phyloP scores from a whole-genome alignment of 2,113 vertebrate genomes.

The Xiphophorus hellerii region DNA sequence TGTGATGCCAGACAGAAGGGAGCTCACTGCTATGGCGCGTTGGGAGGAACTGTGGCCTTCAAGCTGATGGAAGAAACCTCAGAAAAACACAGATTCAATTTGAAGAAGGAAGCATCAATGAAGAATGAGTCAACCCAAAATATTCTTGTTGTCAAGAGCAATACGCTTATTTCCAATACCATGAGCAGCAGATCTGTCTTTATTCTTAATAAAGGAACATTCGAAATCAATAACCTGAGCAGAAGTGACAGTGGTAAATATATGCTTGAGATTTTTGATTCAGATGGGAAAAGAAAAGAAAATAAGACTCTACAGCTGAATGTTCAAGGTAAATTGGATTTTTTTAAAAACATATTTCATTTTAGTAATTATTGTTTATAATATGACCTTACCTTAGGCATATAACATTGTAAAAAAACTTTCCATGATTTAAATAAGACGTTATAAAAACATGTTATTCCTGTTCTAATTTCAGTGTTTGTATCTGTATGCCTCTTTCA shows the following conservation, averaged over 20 bases:
- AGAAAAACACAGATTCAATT: background rate
- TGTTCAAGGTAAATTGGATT: constrained; percentile 46
- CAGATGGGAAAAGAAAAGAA: no score
- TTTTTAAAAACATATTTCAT: background rate
- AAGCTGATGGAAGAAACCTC: constrained; percentile 16
- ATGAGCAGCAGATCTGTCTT: constrained; percentile 8
- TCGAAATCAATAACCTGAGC: constrained; percentile 31
- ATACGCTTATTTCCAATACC: accelerated
- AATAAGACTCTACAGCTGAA: background rate
- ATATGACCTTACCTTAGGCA: background rate
- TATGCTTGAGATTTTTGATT: background rate
- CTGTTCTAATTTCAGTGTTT: background rate
- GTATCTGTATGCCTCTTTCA: constrained; percentile 18
- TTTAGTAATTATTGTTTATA: background rate
- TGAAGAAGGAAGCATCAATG: background rate
- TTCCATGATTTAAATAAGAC: no score
- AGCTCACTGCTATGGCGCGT: constrained; percentile 50
- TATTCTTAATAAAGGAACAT: constrained; percentile 22
- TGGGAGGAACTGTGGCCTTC: constrained; percentile 52
- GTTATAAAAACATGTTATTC: background rate
- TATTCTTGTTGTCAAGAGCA: accelerated
- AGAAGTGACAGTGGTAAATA: constrained; percentile 39
- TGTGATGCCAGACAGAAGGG: constrained; percentile 46
- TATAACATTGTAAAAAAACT: background rate
- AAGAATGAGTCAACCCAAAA: background rate